Conservation (phyloP, 2,888 invertebrate genomes). For the Dorcus hopei region DNA sequence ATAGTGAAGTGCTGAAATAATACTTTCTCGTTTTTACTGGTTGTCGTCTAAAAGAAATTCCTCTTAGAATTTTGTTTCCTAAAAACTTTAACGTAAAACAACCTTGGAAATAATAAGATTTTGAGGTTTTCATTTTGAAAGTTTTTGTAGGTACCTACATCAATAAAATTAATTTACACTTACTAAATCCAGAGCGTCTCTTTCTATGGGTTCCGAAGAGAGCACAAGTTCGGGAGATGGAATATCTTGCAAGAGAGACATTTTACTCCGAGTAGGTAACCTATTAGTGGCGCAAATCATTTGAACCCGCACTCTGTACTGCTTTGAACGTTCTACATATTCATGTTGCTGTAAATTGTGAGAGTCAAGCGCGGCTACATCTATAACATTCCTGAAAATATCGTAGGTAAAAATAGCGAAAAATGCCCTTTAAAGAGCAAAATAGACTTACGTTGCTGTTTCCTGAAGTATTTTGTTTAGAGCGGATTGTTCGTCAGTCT, state of each 20-base stretch:
- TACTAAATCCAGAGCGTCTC: constrained; percentile 70
- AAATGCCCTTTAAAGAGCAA: constrained; percentile 1
- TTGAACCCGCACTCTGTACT: constrained; percentile 61
- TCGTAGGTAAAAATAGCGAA: background rate
- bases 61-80: background rate
- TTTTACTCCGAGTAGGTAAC: constrained; percentile 46
- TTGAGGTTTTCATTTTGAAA: no score
- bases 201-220: constrained; percentile 58
- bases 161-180: constrained; percentile 37
- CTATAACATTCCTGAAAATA: constrained; percentile 78
- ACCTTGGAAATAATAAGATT: no score
- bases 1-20: no score
- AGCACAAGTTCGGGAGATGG: constrained; percentile 70
- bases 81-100: no score
- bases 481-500: constrained; percentile 88
- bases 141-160: background rate
- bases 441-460: constrained; percentile 76
- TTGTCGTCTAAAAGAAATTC: no score
- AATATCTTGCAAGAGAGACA: constrained; percentile 66
- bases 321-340: constrained; percentile 76
- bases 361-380: constrained; percentile 87
- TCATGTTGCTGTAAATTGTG: constrained; percentile 87
- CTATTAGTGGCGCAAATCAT: constrained; percentile 52
- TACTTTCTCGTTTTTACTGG: no score
- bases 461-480: constrained; percentile 85